Evolutionary conservation across 2,797 vertebrate species (phyloP).

Genomic region (Sebastes flavidus): DNA sequence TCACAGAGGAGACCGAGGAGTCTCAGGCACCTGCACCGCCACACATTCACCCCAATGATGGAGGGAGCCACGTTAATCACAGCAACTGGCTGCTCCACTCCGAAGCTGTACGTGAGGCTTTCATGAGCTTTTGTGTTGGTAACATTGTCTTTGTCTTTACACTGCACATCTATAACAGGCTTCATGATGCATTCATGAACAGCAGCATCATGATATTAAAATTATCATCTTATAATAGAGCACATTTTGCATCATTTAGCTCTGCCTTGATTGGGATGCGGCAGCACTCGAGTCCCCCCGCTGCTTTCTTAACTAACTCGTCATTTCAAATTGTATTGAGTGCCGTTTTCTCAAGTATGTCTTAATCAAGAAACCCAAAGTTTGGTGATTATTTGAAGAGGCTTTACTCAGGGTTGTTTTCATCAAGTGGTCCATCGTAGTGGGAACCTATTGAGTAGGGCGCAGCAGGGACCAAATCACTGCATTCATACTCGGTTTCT

Average conservation of each 20-base stretch:
- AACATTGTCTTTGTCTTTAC: background rate
- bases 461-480: background rate
- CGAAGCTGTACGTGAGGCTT: background rate
- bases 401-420: background rate
- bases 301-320: conserved; percentile 44
- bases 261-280: conserved; percentile 3
- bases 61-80: conserved; percentile 20
- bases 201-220: background rate
- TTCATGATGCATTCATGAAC: background rate
- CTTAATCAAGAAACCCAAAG: conserved; percentile 33
- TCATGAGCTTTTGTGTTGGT: background rate
- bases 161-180: background rate
- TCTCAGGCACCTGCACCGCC: conserved; percentile 42
- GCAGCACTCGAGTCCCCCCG: conserved; percentile 12
- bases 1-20: conserved; percentile 24
- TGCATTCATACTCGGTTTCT: background rate
- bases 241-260: background rate
- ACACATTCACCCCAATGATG: conserved; percentile 22
- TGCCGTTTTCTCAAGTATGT: conserved; percentile 13
- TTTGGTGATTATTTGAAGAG: conserved; percentile 17
- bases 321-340: conserved; percentile 2
- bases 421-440: background rate
- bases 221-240: background rate
- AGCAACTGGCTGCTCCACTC: conserved; percentile 6
- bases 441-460: background rate